Evolutionary conservation across 2,888 invertebrate species (phyloP).

Genomic region (Aspidapion aeneum): DNA sequence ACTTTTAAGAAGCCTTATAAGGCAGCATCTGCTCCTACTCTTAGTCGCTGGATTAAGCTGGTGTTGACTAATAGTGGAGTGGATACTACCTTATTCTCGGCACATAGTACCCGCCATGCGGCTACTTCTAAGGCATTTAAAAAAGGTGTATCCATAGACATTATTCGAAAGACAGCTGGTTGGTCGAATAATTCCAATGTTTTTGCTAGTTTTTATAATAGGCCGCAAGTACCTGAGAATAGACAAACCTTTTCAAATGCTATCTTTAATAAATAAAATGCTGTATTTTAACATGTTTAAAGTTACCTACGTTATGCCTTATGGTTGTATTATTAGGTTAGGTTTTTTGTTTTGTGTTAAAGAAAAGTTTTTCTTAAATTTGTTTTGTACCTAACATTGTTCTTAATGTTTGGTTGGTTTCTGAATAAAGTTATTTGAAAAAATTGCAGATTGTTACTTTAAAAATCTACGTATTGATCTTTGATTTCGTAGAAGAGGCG

Average conservation of each 20-base stretch:
- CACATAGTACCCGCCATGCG: conserved; percentile 14
- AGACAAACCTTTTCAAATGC: neutral
- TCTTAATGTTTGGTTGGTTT: too few relatives aligned
- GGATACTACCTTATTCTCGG: conserved; percentile 16
- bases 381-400: too few relatives aligned
- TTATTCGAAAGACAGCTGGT: conserved; percentile 11
- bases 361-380: neutral
- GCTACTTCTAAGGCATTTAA: conserved; percentile 7
- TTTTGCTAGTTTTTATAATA: conserved; percentile 1
- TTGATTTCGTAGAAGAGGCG: neutral
- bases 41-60: conserved; percentile 19
- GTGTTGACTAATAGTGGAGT: conserved; percentile 26
- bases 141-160: conserved; percentile 11
- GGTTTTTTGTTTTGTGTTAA: neutral
- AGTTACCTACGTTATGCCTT: too few relatives aligned
- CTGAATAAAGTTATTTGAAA: too few relatives aligned
- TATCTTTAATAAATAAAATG: neutral
- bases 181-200: conserved; percentile 8
- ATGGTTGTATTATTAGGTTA: neutral
- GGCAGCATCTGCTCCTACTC: conserved; percentile 11
- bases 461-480: neutral
- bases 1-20: conserved; percentile 14
- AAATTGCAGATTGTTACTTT: too few relatives aligned
- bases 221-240: neutral
- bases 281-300: neutral